Evolutionary conservation across 2,113 vertebrate genomes (phyloP), one percentile per base, ranked within the genome.

Genomic region (Neotoma lepida): DNA sequence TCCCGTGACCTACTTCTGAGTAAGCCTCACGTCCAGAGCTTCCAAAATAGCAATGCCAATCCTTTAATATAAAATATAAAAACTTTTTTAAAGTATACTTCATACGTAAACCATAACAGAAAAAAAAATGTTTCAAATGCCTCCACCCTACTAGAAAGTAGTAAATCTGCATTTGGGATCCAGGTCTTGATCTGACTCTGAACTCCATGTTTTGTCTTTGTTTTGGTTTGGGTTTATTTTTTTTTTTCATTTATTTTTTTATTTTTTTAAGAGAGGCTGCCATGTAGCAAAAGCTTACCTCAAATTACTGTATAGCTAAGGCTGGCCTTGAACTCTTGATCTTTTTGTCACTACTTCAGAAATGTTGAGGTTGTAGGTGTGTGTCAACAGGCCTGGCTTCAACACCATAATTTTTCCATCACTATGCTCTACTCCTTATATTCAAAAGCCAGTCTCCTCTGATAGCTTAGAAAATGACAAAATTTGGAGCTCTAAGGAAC

Each of bases 401-500:
- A 77, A 17, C 28, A 44, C 44, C 44, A 49, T 54, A 33, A 26
- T 76, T 54, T 20, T 77, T 77, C 30, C 33, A 73, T 56, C 18
- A 78, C 56, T 56, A 22, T 68, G 8, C 56, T 95, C 9, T 86
- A 24, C 9, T 78, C 26, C 63, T 85, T 87, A 39, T 44, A 39
- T 82, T 93, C 46, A 70, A 91, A 86, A 93, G n/a, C 51, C 66
- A 92, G 68, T 90, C 13, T 63, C 49, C 63, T 73, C 63, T 54
- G 61, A 28, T 56, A 24, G 12, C 46, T 87, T 66, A 68, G 35
- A 76, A 2, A 89, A 15, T 54, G 20, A 56, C 17, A 58, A 28
- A 49, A 66, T 91, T 68, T 86, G 71, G 28, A 95, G 54, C 39
- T 66, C 17, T 24, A 44, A 80, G 3, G 30, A 28, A 58, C 1